These are phyloP conservation scores for Drosophila buzzatii DNA, from an alignment of 2,888 invertebrate genomes.

Conservation along the genomic window DNA sequence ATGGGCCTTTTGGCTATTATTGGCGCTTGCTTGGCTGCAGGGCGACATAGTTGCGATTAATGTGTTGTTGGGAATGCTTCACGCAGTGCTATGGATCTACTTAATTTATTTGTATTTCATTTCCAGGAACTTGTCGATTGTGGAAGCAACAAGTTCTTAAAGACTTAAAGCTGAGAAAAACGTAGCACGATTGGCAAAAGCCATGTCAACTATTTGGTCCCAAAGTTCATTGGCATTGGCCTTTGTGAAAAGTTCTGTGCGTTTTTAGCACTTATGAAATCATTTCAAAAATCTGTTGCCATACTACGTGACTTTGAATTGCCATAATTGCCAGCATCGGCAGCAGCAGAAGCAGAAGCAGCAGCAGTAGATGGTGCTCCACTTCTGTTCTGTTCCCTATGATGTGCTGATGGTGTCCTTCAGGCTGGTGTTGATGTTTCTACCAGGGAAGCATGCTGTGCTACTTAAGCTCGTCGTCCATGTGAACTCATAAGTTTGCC, in stretches of 20 bases:
- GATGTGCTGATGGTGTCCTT: conserved; percentile 65
- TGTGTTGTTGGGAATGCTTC: conserved; percentile 31
- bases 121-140: conserved; percentile 23
- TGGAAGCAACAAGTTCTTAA: conserved; percentile 53
- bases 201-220: background rate
- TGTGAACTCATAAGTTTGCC: conserved; percentile 51
- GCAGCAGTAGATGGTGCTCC: background rate
- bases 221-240: conserved; percentile 38
- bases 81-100: conserved; percentile 28
- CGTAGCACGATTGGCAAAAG: background rate
- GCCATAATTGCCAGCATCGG: conserved; percentile 65
- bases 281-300: conserved; percentile 68
- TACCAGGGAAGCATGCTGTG: conserved; percentile 28
- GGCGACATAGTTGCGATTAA: conserved; percentile 58
- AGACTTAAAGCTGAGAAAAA: conserved; percentile 11
- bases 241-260: conserved; percentile 34
- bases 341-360: background rate
- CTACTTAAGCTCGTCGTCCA: conserved; percentile 28
- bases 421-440: conserved; percentile 63
- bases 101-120: conserved; percentile 53
- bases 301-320: conserved; percentile 69
- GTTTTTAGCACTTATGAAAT: conserved; percentile 65
- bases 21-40: conserved; percentile 46
- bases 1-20: conserved; percentile 69
- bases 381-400: conserved; percentile 14